phyloP scores from a whole-genome alignment of 2,113 vertebrate genomes.

The Saccopteryx leptura region DNA sequence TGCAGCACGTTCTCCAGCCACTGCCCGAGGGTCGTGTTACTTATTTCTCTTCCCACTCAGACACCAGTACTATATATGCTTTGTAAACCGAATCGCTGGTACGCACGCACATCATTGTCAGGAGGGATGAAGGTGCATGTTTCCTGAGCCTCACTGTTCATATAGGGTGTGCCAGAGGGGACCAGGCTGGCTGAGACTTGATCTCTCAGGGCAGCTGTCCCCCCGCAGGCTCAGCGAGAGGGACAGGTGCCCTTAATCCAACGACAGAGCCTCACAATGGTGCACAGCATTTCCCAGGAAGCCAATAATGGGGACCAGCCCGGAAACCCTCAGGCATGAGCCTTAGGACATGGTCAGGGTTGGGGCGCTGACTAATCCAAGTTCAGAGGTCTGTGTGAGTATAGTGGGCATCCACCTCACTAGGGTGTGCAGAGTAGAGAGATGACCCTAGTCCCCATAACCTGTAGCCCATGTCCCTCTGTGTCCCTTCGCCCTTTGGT shows the following conservation, averaged over 20 bases:
- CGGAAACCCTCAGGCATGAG: not conserved
- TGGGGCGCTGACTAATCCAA: accelerated
- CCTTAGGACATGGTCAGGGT: accelerated
- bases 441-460: too few relatives aligned
- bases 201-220: not conserved
- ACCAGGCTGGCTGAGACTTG: not conserved
- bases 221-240: accelerated
- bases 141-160: not conserved
- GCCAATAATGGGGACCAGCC: not conserved
- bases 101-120: accelerated
- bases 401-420: too few relatives aligned
- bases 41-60: not conserved
- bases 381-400: not conserved
- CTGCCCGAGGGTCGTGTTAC: too few relatives aligned
- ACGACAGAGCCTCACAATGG: not conserved
- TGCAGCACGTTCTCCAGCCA: not conserved
- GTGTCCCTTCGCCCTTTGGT: not conserved
- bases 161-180: too few relatives aligned
- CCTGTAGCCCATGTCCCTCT: accelerated
- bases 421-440: not conserved
- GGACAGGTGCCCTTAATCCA: not conserved
- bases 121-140: accelerated
- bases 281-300: not conserved
- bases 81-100: accelerated
- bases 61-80: not conserved